Percentiles rank a stretch among this genome's conserved stretches.
These are phyloP conservation scores for Muntiacus muntjak DNA, from an alignment of 2,113 vertebrate species.

Conservation along the genomic window DNA sequence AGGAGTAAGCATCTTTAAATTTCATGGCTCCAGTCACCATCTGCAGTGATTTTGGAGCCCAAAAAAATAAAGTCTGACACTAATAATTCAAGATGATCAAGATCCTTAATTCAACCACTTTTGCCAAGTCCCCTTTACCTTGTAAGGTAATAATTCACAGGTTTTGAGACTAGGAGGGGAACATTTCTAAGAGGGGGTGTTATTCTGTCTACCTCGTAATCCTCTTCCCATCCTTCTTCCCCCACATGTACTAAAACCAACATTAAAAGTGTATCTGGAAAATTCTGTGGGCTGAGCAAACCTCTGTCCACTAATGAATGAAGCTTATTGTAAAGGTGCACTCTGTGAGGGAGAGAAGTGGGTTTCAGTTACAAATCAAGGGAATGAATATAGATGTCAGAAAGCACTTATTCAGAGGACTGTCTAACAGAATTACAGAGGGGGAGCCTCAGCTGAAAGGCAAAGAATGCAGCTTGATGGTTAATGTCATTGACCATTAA, in stretches of 20 bases:
- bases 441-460: not conserved
- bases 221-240: not conserved
- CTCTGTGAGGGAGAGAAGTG: not conserved
- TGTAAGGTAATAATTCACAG: not conserved
- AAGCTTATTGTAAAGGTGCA: not conserved
- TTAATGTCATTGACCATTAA: not conserved
- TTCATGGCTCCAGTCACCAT: too few relatives aligned
- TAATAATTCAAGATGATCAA: not conserved
- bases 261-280: not conserved
- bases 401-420: not conserved
- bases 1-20: too few relatives aligned
- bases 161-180: not conserved
- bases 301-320: not conserved
- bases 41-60: too few relatives aligned
- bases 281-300: not conserved
- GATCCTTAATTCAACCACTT: not conserved
- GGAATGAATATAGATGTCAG: not conserved
- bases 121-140: not conserved
- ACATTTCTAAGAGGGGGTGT: not conserved
- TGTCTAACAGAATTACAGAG: not conserved
- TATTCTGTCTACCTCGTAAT: not conserved
- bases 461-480: not conserved
- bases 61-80: too few relatives aligned
- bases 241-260: not conserved
- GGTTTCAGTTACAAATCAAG: not conserved